Conservation (phyloP, 2,113 vertebrate species). For the Cichladusa arquata region DNA sequence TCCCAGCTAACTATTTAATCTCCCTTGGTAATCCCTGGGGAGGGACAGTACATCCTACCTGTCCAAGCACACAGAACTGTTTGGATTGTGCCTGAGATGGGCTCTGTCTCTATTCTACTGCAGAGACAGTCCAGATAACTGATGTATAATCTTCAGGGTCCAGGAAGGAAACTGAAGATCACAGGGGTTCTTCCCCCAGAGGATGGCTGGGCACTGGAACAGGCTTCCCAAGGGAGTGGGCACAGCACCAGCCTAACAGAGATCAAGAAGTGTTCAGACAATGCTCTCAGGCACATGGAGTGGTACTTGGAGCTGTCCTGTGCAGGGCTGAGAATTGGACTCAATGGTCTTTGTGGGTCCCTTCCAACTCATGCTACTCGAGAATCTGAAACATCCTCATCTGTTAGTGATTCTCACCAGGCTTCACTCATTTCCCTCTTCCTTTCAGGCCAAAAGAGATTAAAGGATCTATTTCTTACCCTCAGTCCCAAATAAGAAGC, state of each 20-base stretch:
- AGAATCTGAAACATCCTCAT: neutral
- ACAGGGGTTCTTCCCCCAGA: neutral
- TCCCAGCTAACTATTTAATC: neutral
- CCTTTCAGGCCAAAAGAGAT: neutral
- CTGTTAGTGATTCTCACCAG: neutral
- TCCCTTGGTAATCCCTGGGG: neutral
- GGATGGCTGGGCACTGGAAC: neutral
- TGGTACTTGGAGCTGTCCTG: neutral
- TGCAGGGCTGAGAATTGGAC: neutral
- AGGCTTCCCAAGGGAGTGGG: neutral
- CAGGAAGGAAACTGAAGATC: neutral
- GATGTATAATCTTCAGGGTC: neutral
- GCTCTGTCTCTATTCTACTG: neutral
- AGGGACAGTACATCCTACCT: neutral
- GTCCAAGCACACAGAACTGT: neutral
- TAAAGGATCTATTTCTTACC: neutral
- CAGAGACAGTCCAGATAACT: neutral
- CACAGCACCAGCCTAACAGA: neutral
- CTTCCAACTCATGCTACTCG: neutral
- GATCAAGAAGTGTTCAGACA: neutral
- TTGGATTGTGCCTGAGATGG: neutral
- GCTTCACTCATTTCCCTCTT: neutral
- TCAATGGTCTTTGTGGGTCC: neutral
- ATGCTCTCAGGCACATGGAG: fast-evolving
- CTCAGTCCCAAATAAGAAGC: neutral